Evolutionary conservation across 1,140 invertebrate species (phyloP).

Genomic region (Drosophila navojoa): DNA sequence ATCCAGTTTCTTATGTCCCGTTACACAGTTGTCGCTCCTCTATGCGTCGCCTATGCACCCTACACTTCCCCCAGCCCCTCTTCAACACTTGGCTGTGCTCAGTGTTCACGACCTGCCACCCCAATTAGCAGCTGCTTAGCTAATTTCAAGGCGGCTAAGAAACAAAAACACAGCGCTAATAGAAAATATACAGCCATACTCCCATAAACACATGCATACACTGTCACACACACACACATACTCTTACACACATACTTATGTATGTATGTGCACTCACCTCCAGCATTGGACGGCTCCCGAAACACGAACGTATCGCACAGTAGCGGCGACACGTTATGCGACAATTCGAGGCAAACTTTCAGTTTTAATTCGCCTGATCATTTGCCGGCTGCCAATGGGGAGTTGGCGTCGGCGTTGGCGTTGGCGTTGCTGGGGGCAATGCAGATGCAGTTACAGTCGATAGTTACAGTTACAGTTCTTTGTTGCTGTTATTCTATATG

Average conservation of each 20-base stretch:
- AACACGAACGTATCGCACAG: slow-evolving; percentile 16
- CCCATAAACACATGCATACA: slow-evolving; percentile 30
- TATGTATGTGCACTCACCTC: slow-evolving; percentile 53
- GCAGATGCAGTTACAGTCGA: not conserved
- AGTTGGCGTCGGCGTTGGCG: not conserved
- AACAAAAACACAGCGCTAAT: slow-evolving; percentile 54
- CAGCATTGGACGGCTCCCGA: slow-evolving; percentile 35
- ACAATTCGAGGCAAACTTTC: slow-evolving; percentile 17
- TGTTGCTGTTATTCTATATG: slow-evolving; percentile 12
- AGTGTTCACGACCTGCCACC: slow-evolving; percentile 30
- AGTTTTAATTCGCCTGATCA: slow-evolving; percentile 30
- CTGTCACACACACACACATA: slow-evolving; percentile 17
- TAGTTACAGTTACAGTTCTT: not conserved
- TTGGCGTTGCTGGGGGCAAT: not conserved
- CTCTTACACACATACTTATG: too few species aligned
- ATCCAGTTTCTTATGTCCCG: not conserved
- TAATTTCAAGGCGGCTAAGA: slow-evolving; percentile 37
- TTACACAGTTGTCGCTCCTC: slow-evolving; percentile 15
- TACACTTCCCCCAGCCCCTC: not conserved
- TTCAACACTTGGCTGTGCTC: not conserved
- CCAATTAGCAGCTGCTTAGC: slow-evolving; percentile 69
- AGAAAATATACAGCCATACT: slow-evolving; percentile 35
- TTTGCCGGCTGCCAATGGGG: slow-evolving; percentile 25
- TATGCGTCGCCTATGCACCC: not conserved
- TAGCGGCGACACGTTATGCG: slow-evolving; percentile 23